These are phyloP conservation scores for Syngnathus acus DNA, from an alignment of 2,797 vertebrate genomes.

Conservation along the genomic window DNA sequence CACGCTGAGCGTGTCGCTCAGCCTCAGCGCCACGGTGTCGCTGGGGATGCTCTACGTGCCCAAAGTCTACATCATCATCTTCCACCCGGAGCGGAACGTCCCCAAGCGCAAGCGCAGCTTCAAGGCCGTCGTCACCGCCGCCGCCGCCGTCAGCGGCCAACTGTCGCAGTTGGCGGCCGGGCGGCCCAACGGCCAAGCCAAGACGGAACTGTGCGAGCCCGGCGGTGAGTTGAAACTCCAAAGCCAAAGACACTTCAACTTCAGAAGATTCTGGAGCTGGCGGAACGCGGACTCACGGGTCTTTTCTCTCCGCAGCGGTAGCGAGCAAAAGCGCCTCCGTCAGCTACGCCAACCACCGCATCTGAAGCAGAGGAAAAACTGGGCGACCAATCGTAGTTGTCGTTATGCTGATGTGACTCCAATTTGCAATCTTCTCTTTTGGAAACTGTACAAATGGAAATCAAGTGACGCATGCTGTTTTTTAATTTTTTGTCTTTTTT, in stretches of 20 bases:
- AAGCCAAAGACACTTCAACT: no score
- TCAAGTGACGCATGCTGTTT: conserved; percentile 80
- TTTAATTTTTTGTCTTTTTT: conserved; percentile 58
- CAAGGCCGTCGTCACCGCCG: conserved; percentile 97
- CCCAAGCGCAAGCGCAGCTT: conserved; percentile 95
- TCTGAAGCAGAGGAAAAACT: conserved; percentile 69
- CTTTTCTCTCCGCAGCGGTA: conserved; percentile 66
- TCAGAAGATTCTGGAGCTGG: no score
- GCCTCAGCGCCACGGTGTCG: conserved; percentile 95
- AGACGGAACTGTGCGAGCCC: conserved; percentile 91
- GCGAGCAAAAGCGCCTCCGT: conserved; percentile 91
- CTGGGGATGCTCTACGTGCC: conserved; percentile 98
- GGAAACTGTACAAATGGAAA: conserved; percentile 73
- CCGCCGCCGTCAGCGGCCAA: conserved; percentile 92
- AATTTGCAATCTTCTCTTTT: no score
- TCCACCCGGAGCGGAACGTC: conserved; percentile 95
- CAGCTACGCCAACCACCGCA: conserved; percentile 93
- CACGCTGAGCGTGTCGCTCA: conserved; percentile 92
- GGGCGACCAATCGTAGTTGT: conserved; percentile 81
- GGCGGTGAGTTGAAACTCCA: conserved; percentile 73
- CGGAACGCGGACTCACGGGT: background rate
- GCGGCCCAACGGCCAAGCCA: conserved; percentile 92
- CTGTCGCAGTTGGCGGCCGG: conserved; percentile 89
- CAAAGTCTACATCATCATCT: conserved; percentile 96
- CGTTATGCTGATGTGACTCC: conserved; percentile 76